Conservation (phyloP, 2,797 vertebrate species). For the Paguma larvata region DNA sequence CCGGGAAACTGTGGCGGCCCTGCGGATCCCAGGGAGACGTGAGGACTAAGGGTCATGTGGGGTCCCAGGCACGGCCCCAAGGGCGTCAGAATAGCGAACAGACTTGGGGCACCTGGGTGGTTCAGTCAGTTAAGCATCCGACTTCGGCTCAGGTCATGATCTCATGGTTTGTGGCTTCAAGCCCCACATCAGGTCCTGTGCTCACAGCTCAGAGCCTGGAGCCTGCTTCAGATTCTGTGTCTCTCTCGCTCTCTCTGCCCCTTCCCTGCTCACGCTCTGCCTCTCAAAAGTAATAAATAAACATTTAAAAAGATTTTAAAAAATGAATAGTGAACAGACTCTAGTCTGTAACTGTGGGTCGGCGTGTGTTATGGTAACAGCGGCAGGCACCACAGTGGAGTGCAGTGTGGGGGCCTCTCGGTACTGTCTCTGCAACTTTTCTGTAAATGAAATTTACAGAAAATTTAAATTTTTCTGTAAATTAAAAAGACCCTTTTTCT, state of each 20-base stretch:
- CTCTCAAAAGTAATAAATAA: too few species aligned
- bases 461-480: background rate
- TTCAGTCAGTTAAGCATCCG: too few species aligned
- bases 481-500: background rate
- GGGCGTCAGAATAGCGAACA: background rate
- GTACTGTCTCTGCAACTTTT: background rate
- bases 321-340: background rate
- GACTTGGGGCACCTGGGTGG: background rate
- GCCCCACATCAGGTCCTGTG: too few species aligned
- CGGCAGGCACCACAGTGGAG: too few species aligned
- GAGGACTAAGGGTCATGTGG: accelerated
- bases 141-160: too few species aligned
- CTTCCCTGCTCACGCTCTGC: too few species aligned
- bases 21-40: accelerated
- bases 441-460: background rate
- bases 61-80: background rate
- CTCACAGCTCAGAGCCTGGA: too few species aligned
- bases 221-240: too few species aligned
- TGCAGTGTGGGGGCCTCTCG: accelerated
- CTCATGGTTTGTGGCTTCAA: too few species aligned
- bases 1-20: background rate
- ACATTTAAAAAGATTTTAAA: too few species aligned
- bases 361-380: too few species aligned
- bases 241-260: too few species aligned
- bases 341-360: background rate